These are phyloP conservation scores for Mechanitis mazaeus DNA, from an alignment of 2,888 invertebrate genomes.

Conservation along the genomic window DNA sequence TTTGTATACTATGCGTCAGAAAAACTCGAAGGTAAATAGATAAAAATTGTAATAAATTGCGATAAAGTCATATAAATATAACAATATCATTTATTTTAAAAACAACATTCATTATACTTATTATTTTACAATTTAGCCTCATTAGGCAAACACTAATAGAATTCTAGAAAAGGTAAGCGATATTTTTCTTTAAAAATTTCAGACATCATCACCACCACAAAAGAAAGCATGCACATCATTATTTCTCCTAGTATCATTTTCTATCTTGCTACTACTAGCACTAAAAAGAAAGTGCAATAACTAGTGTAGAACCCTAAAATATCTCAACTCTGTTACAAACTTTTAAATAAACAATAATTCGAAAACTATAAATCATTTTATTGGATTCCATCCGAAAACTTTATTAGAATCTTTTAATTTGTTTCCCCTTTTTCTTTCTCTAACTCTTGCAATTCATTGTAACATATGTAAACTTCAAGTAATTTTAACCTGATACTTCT, in stretches of 20 bases:
- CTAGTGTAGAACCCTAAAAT: background rate
- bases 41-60: background rate
- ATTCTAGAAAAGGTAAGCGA: slow-evolving; percentile 42
- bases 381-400: slow-evolving; percentile 9
- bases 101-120: no score
- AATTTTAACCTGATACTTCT: slow-evolving; percentile 22
- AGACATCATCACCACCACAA: slow-evolving; percentile 63
- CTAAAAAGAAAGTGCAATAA: background rate
- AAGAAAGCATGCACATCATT: slow-evolving; percentile 62
- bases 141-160: slow-evolving; percentile 3
- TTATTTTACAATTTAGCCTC: background rate
- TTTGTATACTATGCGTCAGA: slow-evolving; percentile 85
- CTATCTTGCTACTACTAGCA: background rate
- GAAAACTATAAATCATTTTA: slow-evolving; percentile 19
- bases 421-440: slow-evolving; percentile 4
- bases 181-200: slow-evolving; percentile 53
- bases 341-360: slow-evolving; percentile 16
- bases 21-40: slow-evolving; percentile 74
- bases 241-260: slow-evolving; percentile 46
- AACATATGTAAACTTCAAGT: slow-evolving; percentile 12
- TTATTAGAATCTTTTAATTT: background rate
- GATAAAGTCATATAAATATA: background rate
- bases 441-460: slow-evolving; percentile 1
- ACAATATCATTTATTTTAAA: background rate
- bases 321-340: background rate